phyloP scores from a whole-genome alignment of 2,113 vertebrate species.

The Condylura cristata region DNA sequence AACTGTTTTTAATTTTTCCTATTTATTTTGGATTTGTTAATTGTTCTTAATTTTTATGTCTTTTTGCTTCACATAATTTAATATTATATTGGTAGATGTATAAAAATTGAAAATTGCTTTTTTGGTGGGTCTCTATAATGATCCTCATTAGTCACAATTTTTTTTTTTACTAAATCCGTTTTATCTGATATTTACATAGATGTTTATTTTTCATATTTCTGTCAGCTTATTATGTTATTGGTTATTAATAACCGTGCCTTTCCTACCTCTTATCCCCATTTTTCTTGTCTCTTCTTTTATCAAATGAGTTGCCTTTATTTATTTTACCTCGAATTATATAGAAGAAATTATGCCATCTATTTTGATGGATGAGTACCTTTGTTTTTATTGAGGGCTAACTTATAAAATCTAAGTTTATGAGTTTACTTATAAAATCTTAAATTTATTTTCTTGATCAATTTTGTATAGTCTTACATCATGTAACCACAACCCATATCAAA shows the following conservation, averaged over 20 bases:
- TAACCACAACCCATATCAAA: neutral
- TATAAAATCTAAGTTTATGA: neutral
- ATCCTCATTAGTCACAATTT: neutral
- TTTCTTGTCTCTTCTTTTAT: neutral
- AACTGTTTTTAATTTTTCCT: neutral
- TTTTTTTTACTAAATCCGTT: slow-evolving; percentile 2
- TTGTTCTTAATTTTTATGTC: slow-evolving; percentile 11
- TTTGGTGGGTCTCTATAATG: neutral
- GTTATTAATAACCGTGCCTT: neutral
- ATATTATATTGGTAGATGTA: neutral
- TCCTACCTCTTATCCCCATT: neutral
- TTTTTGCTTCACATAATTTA: slow-evolving; percentile 20
- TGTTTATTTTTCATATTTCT: neutral
- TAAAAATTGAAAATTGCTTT: slow-evolving; percentile 4
- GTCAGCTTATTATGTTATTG: neutral
- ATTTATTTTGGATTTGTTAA: neutral
- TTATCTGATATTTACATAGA: neutral
- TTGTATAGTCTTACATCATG: neutral
- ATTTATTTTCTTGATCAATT: neutral
- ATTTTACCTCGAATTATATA: neutral
- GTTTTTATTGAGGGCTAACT: neutral
- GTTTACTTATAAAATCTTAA: neutral
- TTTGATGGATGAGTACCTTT: neutral
- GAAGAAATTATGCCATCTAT: neutral
- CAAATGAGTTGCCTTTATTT: neutral